A percentile compares a stretch with the other conserved stretches of the same genome.
Conservation (phyloP, 2,113 vertebrate genomes). For the Pseudorasbora parva region DNA sequence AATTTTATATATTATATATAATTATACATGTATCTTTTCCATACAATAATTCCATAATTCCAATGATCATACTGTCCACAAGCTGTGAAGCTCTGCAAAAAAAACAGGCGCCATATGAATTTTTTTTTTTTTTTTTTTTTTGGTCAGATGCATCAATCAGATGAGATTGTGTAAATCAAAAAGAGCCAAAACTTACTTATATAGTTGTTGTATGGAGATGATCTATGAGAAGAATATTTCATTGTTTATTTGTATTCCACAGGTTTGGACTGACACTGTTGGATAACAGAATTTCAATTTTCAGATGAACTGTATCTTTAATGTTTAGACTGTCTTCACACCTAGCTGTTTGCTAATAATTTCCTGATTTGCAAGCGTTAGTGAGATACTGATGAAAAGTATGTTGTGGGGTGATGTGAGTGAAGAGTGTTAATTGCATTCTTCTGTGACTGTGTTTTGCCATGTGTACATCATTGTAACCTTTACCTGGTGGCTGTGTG, state of each 20-base stretch:
- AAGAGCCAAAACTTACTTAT: neutral
- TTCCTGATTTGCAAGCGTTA: constrained; percentile 35
- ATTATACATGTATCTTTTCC: neutral
- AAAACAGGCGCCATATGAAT: neutral
- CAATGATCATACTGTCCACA: neutral
- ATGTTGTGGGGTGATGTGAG: constrained; percentile 39
- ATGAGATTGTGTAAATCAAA: neutral
- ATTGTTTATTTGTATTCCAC: neutral
- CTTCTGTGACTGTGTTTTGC: constrained; percentile 57
- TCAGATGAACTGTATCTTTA: neutral
- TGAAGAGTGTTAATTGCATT: constrained; percentile 57
- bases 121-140: no score
- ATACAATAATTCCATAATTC: no score
- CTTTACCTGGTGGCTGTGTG: constrained; percentile 57
- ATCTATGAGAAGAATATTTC: neutral
- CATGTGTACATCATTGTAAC: constrained; percentile 48
- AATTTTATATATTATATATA: no score
- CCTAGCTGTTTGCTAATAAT: constrained; percentile 16
- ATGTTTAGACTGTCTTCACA: neutral
- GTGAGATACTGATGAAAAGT: constrained; percentile 14
- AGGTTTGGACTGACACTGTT: neutral
- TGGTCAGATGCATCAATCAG: no score
- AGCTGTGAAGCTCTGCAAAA: neutral
- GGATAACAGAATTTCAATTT: no score
- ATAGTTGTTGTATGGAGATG: neutral